These are phyloP conservation scores for Dusona sp. DNA, from an alignment of 2,888 invertebrate genomes.

Conservation along the genomic window DNA sequence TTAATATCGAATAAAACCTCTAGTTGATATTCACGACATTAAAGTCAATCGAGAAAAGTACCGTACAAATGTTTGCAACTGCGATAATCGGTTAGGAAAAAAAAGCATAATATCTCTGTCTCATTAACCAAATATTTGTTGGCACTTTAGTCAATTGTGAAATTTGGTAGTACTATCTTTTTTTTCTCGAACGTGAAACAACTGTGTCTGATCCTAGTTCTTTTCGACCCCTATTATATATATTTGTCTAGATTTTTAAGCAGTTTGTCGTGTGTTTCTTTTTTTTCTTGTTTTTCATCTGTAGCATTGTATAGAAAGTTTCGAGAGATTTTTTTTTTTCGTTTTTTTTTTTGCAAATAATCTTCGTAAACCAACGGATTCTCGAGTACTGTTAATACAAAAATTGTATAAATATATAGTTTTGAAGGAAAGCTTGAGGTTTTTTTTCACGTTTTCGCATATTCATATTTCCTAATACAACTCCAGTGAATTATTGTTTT, in stretches of 20 bases:
- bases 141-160: background rate
- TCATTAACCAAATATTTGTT: background rate
- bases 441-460: background rate
- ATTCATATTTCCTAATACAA: background rate
- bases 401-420: slow-evolving; percentile 65
- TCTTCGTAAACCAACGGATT: slow-evolving; percentile 42
- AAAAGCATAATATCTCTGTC: too few species aligned
- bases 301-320: slow-evolving; percentile 37
- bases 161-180: background rate
- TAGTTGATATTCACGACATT: slow-evolving; percentile 23
- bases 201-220: slow-evolving; percentile 34
- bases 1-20: slow-evolving; percentile 41
- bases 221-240: slow-evolving; percentile 42
- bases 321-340: slow-evolving; percentile 28
- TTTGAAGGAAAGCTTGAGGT: slow-evolving; percentile 53
- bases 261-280: slow-evolving; percentile 29
- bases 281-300: slow-evolving; percentile 29
- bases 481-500: background rate
- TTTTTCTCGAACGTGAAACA: slow-evolving; percentile 17
- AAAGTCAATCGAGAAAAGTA: slow-evolving; percentile 19
- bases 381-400: slow-evolving; percentile 62
- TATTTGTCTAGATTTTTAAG: slow-evolving; percentile 35
- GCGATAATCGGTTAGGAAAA: slow-evolving; percentile 25
- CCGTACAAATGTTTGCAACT: slow-evolving; percentile 55
- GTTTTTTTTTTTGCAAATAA: slow-evolving; percentile 12